Evolutionary conservation across 2,888 invertebrate genomes (phyloP), one percentile per base, ranked within the genome.

Genomic region (Artemia sinica): DNA sequence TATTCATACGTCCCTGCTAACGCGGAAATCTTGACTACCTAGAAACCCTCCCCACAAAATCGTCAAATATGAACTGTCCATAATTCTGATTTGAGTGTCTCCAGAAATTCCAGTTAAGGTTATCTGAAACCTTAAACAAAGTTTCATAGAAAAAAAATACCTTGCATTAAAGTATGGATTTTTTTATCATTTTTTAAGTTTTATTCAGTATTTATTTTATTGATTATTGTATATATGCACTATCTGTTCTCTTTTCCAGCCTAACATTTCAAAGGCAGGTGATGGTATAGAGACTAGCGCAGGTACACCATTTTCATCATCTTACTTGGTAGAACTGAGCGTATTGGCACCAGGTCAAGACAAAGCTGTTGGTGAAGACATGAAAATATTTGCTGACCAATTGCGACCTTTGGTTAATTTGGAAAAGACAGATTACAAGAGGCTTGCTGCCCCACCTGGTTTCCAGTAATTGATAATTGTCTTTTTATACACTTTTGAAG

Each of bases 311-410:
- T 58, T 95, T 74, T 90, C 92, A 1, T 88, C 89, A 75, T 94
- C 94, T 75, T 91, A 93, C 79, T 82, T 95, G 50, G 95, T 96
- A 1, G 95, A 96, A 78, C 80, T 96, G 72, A 93, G 92, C 72
- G 87, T 91, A 12, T 80, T 92, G 69, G 92, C 93, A 4, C 91
- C 91, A 0, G 91, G 91, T 0, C 91, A 95, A 78, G 94, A 95
- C 77, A 58, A n/a, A 14, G 89, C 91, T 28, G 90, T 96, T 70
- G 95, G 90, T 5, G 95, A 95, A 75, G 95, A 96, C 76, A 94
- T 96, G 89, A 85, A 89, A 71, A 85, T 88, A 49, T 94, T 96
- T 80, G 91, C 95, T 0, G 95, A 96, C 76, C 94, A 95, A 76
- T 81, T 96, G 4, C 86, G 89, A 75, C 95, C 96, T 0, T 81